A percentile compares a stretch with the other conserved stretches of the same genome.
phyloP scores from a whole-genome alignment of 1,140 invertebrate genomes.

The Drosophila pectinifera region DNA sequence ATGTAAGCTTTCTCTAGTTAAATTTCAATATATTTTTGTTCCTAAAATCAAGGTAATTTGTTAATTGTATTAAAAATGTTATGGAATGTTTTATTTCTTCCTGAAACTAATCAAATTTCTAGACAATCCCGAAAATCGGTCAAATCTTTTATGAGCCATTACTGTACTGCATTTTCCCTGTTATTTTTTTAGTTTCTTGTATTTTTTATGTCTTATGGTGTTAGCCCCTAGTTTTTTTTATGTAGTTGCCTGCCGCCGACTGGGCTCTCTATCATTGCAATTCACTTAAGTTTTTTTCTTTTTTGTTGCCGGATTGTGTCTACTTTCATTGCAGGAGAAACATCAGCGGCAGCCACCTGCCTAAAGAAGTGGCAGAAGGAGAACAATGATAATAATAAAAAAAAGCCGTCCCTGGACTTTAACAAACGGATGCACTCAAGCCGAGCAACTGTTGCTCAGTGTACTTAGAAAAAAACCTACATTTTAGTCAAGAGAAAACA shows the following conservation, averaged over 20 bases:
- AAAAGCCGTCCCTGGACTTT: slow-evolving; percentile 56
- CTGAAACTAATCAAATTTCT: neutral
- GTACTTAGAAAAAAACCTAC: slow-evolving; percentile 1
- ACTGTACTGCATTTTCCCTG: slow-evolving; percentile 49
- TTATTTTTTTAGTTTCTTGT: slow-evolving; percentile 41
- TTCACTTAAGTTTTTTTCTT: slow-evolving; percentile 62
- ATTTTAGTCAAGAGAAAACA: neutral
- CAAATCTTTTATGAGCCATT: slow-evolving; percentile 55
- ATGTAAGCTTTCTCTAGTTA: no score
- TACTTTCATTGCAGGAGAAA: slow-evolving; percentile 41
- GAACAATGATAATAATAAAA: slow-evolving; percentile 63
- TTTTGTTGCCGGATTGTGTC: slow-evolving; percentile 43
- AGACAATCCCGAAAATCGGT: neutral
- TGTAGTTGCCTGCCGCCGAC: slow-evolving; percentile 40
- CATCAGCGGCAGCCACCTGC: slow-evolving; percentile 23
- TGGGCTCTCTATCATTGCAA: slow-evolving; percentile 70
- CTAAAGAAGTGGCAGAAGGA: slow-evolving; percentile 27
- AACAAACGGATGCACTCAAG: slow-evolving; percentile 74
- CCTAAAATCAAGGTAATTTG: no score
- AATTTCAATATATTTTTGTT: no score
- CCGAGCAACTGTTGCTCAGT: slow-evolving; percentile 60
- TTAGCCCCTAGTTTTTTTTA: slow-evolving; percentile 48
- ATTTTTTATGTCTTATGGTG: slow-evolving; percentile 33
- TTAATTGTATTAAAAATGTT: no score
- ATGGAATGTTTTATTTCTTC: no score